Evolutionary conservation across 2,113 vertebrate species (phyloP), one percentile per base, ranked within the genome.

Genomic region (Melanerpes aurifrons): DNA sequence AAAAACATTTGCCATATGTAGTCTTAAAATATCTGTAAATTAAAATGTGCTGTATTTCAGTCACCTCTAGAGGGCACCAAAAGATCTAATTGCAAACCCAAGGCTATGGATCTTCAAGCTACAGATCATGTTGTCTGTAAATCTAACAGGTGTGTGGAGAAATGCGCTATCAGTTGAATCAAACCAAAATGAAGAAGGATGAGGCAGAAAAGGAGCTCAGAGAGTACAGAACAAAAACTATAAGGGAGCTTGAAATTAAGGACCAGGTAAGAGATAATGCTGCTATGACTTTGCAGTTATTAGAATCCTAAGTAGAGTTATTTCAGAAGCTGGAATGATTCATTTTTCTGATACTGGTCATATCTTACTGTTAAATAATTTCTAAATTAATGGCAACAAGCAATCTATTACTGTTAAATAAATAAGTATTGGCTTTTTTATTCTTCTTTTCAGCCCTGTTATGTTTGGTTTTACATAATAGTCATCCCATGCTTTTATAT

Each of bases 131-230:
- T 91, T 95, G 84, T 97, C 93, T 97, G 78, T 97, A 56, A 95
- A 93, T 98, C 96, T 97, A 96, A 98, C 97, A 99, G 99, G 97
- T 98, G 95, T 98, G 98, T 96, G 98, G 97, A 92, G 99, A 99
- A 97, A 98, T 99, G 95, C 98, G 97, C 70, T 98, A 98, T 96
- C 98, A 98, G 92, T 86, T 99, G 96, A 99, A 98, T 92, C 98
- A 98, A 97, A 98, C 96, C 77, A 97, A 98, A 96, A 97, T 99
- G 97, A 98, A 98, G 97, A 99, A 98, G 94, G 98, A 99, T 82
- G 98, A 99, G 96, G 98, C 98, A 68, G 98, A 99, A 98, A 98
- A 98, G 97, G 98, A 98, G 92, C 98, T 98, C 96, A 97, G 97
- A 96, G 98, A 99, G 92, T 98, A 98, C 96, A 98, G 95, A 91